Percentiles rank a stretch among this genome's conserved stretches.
These are phyloP conservation scores for Trachelus stipa DNA, from an alignment of 2,888 invertebrate species.

Conservation along the genomic window DNA sequence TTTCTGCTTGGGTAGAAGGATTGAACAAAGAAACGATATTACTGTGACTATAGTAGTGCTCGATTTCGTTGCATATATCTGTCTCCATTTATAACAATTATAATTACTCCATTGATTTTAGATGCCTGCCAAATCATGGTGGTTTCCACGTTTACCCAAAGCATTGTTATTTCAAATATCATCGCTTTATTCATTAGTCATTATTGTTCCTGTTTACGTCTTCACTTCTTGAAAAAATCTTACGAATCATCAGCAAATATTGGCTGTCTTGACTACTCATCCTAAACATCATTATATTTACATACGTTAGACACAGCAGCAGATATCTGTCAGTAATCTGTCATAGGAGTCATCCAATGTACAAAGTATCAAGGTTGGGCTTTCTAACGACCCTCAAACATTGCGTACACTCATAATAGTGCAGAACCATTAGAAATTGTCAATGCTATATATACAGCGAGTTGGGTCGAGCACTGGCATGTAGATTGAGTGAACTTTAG, in stretches of 20 bases:
- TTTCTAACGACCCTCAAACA: background rate
- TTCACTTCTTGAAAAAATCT: background rate
- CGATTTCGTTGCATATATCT: background rate
- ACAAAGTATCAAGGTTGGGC: background rate
- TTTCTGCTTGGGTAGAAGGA: background rate
- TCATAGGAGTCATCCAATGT: background rate
- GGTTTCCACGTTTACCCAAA: background rate
- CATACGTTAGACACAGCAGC: background rate
- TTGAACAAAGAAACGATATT: background rate
- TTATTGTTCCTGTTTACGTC: background rate
- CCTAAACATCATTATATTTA: background rate
- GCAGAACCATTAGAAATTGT: background rate
- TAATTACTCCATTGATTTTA: background rate
- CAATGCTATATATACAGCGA: background rate
- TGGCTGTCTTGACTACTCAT: background rate
- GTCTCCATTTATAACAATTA: background rate
- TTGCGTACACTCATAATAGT: background rate
- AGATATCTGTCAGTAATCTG: background rate
- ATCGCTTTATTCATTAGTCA: background rate
- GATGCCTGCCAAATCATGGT: background rate
- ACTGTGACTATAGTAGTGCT: background rate
- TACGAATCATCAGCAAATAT: background rate
- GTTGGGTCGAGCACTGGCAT: background rate
- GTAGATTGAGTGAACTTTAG: background rate
- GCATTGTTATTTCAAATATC: background rate